Conservation (phyloP, 2,113 vertebrate genomes). For the Helogale parvula region DNA sequence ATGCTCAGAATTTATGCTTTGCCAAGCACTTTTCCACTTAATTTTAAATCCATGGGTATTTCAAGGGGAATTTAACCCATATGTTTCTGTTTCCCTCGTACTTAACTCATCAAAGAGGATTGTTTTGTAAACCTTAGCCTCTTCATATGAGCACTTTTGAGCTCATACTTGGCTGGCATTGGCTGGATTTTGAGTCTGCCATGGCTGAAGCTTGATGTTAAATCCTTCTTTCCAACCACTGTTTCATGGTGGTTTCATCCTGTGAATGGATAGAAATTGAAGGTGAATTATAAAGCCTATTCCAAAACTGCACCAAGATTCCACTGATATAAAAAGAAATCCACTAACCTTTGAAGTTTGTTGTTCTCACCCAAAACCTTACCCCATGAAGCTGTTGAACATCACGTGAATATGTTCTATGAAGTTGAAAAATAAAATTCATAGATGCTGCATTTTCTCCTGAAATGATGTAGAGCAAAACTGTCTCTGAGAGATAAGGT, state of each 20-base stretch:
- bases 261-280: constrained; percentile 51
- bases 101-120: constrained; percentile 67
- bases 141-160: constrained; percentile 32
- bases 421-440: neutral
- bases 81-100: constrained; percentile 75
- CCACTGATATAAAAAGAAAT: neutral
- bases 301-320: constrained; percentile 5
- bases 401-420: neutral
- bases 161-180: constrained; percentile 46
- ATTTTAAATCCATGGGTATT: constrained; percentile 75
- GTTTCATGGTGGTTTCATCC: constrained; percentile 65
- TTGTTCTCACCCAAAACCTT: neutral
- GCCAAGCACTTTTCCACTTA: constrained; percentile 76
- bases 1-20: constrained; percentile 58
- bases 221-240: constrained; percentile 45
- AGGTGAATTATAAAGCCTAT: constrained; percentile 42
- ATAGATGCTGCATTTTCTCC: neutral
- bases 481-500: neutral
- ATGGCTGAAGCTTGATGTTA: constrained; percentile 52
- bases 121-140: constrained; percentile 65
- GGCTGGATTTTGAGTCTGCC: constrained; percentile 43
- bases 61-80: constrained; percentile 80
- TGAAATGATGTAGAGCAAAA: neutral
- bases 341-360: neutral
- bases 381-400: neutral